Base-by-base conservation (phyloP, 1,140 invertebrate genomes). In the Magallana gigas region DNA sequence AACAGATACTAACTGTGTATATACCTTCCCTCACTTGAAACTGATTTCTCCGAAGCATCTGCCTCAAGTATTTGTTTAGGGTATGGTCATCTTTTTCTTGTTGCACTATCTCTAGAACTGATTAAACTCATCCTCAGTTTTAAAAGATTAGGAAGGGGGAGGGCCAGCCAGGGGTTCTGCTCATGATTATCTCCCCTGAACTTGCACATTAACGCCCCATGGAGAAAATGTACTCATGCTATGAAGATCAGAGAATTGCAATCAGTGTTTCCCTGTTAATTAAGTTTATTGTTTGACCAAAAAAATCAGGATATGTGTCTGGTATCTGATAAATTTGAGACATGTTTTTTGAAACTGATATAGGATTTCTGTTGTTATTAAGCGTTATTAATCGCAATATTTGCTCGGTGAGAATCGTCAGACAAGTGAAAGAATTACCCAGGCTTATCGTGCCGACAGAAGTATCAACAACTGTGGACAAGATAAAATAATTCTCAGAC, bases 401-500 rank as follows among this genome's bases (percentile, higher is more conserved):
- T 12, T 36, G 68, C 23, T 76, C 1, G 68, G 29, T 76, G 68
- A 76, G 68, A 29, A 29, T 18, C 11, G 68, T 18, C 36, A 23
- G 23, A 76, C 23, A 76, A 36, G 23, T 9, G 14, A 29, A 9
- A 29, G 23, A 76, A 29, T 76, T 23, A 76, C 36, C 8, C 23
- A 11, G 23, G 23, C 68, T 76, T 76, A 76, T 76, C 68, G 7
- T 36, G 23, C 36, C 3, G 68, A 29, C 18, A 76, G 68, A 29
- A 76, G 68, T 76, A 76, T 76, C 68, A 29, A 76, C 18, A 76
- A 76, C 23, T 29, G 68, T 29, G 68, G 23, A 76, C 68, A 76
- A 76, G 68, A 76, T 76, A 76, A 76, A 76, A 76, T 76, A 76
- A 76, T 76, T 76, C 68, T 76, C 68, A 76, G 9, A 76, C 68